Evolutionary conservation across 1,140 invertebrate species (phyloP).

Genomic region (Thrips palmi): DNA sequence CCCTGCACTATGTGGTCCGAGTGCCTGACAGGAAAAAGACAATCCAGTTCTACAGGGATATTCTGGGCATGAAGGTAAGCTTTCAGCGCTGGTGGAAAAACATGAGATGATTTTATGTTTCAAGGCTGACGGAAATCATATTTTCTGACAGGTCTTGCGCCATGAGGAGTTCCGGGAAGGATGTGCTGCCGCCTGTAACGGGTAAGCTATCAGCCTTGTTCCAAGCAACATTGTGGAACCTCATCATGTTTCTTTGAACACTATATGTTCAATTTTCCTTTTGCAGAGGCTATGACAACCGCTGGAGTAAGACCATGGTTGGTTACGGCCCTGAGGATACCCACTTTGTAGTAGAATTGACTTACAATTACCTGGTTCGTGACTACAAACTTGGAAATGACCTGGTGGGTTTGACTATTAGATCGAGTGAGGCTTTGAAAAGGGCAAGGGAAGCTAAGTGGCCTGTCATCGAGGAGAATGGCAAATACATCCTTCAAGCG

Average conservation of each 20-base stretch:
- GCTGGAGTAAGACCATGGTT: constrained; percentile 99
- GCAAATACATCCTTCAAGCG: constrained; percentile 40
- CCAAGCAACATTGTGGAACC: background rate
- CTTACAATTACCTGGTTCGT: constrained; percentile 91
- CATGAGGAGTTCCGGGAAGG: constrained; percentile 96
- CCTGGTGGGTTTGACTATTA: constrained; percentile 71
- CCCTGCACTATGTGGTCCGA: constrained; percentile 92
- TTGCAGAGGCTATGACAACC: constrained; percentile 81
- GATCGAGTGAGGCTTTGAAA: constrained; percentile 53
- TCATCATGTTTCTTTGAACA: constrained; percentile 2
- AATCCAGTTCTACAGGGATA: constrained; percentile 69
- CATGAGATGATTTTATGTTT: background rate
- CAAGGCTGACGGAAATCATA: background rate
- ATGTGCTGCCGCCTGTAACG: constrained; percentile 91
- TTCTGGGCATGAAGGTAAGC: constrained; percentile 88
- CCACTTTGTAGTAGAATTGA: constrained; percentile 93
- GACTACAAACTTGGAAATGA: constrained; percentile 75
- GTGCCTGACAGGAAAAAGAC: constrained; percentile 70
- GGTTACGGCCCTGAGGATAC: constrained; percentile 90
- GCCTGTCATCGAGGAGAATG: constrained; percentile 41
- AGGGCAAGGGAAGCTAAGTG: constrained; percentile 47
- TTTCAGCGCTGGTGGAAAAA: background rate
- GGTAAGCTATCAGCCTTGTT: constrained; percentile 48
- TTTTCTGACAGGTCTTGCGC: constrained; percentile 51
- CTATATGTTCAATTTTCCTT: constrained; percentile 16